Evolutionary conservation across 92 coral and sea anemone species (phyloP).

Genomic region (Umimayanthus chanpuru): DNA sequence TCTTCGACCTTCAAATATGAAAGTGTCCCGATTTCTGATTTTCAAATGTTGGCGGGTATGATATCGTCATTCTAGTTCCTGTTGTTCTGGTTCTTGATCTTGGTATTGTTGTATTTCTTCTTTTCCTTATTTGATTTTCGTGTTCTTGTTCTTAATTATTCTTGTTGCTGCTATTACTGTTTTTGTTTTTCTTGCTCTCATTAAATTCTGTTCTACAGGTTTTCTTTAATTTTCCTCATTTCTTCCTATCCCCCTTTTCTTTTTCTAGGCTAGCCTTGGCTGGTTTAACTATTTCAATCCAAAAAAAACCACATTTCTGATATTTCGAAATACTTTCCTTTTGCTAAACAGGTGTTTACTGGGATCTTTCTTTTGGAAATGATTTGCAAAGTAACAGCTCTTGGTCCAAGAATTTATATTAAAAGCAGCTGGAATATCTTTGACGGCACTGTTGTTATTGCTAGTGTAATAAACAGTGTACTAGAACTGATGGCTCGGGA

Average conservation of each 20-base stretch:
- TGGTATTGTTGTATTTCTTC: too few relatives aligned
- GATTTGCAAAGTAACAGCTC: conserved; percentile 42
- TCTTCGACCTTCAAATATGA: too few relatives aligned
- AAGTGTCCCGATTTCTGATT: too few relatives aligned
- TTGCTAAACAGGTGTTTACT: conserved; percentile 23
- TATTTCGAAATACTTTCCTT: neutral
- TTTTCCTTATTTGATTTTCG: too few relatives aligned
- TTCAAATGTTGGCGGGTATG: too few relatives aligned
- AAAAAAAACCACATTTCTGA: too few relatives aligned
- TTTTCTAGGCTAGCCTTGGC: neutral
- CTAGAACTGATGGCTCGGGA: conserved; percentile 29
- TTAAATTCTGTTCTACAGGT: neutral
- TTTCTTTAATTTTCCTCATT: neutral
- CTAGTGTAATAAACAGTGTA: conserved; percentile 40
- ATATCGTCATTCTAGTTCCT: too few relatives aligned
- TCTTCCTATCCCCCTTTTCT: neutral
- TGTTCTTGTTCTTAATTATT: neutral
- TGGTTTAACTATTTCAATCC: neutral
- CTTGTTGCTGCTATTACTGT: neutral
- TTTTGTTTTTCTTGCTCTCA: neutral
- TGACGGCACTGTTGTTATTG: conserved; percentile 31
- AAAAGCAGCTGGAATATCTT: conserved; percentile 43
- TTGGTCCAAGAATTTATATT: conserved; percentile 44
- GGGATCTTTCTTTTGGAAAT: conserved; percentile 44
- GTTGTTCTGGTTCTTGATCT: too few relatives aligned